Evolutionary conservation across 1,140 invertebrate species (phyloP), one percentile per base, ranked within the genome.

Genomic region (Drosophila asahinai): DNA sequence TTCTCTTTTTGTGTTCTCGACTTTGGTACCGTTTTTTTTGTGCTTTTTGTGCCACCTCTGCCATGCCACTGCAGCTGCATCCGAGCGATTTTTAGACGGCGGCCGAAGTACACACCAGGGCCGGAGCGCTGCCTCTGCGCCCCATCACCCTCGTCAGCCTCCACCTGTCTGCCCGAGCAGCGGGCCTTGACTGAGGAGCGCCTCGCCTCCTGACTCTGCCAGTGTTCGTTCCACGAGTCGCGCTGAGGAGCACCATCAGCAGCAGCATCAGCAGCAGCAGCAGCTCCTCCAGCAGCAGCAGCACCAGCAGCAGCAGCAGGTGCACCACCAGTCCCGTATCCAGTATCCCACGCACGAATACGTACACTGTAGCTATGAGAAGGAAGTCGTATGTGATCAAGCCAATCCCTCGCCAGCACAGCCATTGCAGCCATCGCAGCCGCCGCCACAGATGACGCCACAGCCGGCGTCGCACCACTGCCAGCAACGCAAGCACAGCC

Each of bases 31-130:
- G 38, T 30, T 45, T 58, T 61, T 57, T 73, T 42, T 33, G 15
- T 55, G 47, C 47, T 76, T 57, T 76, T 70, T 43, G 17, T 82
- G 30, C 52, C 25, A 60, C 48, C 9, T 22, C 19, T 2, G 19
- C 19, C 19, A 22, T 57, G 33, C 49, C 25, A 94, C 92, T 45
- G 22, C 94, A 95, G 95, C 94, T 95, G 95, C 94, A 83, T 95
- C 94, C 91, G 95, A 95, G 94, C 94, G 93, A 92, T 95, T 94
- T 95, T 95, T 94, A 93, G 94, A 93, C 93, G 94, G 91, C 92
- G 91, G 86, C 90, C 86, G 90, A 93, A 93, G 84, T 93, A 92
- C 87, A 90, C 92, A 92, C 79, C 92, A 92, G 87, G 91, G 83
- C 90, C 92, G 91, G 91, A 93, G 77, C 91, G 92, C 76, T 93